These are phyloP conservation scores for Lacerta bilineata DNA, from an alignment of 2,797 vertebrate genomes.

Conservation along the genomic window DNA sequence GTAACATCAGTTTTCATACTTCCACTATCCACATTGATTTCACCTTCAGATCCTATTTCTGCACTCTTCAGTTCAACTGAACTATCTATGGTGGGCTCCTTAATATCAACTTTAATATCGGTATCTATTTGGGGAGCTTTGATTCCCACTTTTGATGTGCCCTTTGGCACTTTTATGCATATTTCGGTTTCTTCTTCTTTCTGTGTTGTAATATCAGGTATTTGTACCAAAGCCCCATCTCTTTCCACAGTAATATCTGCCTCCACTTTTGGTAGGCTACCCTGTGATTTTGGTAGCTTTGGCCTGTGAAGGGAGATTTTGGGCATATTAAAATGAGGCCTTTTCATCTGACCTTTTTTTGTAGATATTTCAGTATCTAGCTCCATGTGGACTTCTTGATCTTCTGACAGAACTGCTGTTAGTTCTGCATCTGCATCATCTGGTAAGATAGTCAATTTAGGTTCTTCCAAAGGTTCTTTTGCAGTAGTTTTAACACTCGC, in stretches of 20 bases:
- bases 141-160: constrained; percentile 52
- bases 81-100: constrained; percentile 29
- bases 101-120: constrained; percentile 38
- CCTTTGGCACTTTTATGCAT: constrained; percentile 59
- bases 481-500: background rate
- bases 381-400: background rate
- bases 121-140: constrained; percentile 19
- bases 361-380: constrained; percentile 15
- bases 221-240: constrained; percentile 34
- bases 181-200: constrained; percentile 63
- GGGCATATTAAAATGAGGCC: constrained; percentile 63
- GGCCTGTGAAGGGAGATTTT: constrained; percentile 64
- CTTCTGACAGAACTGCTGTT: background rate
- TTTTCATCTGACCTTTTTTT: constrained; percentile 43
- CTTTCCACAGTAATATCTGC: background rate
- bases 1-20: constrained; percentile 46
- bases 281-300: constrained; percentile 55
- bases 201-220: constrained; percentile 57
- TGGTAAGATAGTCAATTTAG: background rate
- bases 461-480: constrained; percentile 41
- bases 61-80: constrained; percentile 2
- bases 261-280: constrained; percentile 49
- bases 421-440: constrained; percentile 27
- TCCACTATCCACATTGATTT: constrained; percentile 43
- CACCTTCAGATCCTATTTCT: constrained; percentile 43